Evolutionary conservation across 2,113 vertebrate genomes (phyloP), one percentile per base, ranked within the genome.

Genomic region (Bos taurus): DNA sequence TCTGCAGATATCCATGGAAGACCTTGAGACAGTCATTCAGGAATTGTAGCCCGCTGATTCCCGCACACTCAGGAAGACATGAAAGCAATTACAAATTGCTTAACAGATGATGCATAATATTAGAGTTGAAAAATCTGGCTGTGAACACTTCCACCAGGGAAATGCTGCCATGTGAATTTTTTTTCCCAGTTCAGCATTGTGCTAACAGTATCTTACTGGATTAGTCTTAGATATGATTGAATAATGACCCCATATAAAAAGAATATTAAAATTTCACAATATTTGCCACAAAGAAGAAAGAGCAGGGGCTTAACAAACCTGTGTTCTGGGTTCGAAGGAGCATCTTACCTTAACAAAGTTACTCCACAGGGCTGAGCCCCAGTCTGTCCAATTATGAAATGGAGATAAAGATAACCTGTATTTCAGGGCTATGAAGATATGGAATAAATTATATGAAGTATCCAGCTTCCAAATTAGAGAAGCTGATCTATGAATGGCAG

Each of bases 81-180:
- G 94, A 97, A 97, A 94, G 96, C 97, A 97, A 96, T 97, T 98
- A 97, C 83, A 94, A 95, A 93, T 96, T 93, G 83, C 96, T 97
- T 93, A 97, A 95, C 97, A 95, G 93, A 80, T 33, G 86, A 95
- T 90, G 83, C 93, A 93, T 93, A 94, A 94, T 96, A 96, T 93
- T 87, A 74, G 86, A 92, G 93, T 87, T 91, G 86, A 91, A 93
- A 71, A 94, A 46, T 91, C 97, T 90, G 95, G 92, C 95, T 95
- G 36, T 16, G 89, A 97, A 97, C 16, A 11, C 43, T n/a, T 78
- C 50, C 95, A 91, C 97, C 80, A 78, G 97, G 97, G 98, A 97
- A 92, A 93, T 30, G 40, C 60, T 96, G 67, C 48, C 14, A 3
- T 87, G 52, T 40, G 30, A 33, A 67, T 50, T 62, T 93, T 92